A percentile compares a stretch with the other conserved stretches of the same genome.
These are phyloP conservation scores for Candoia aspera DNA, from an alignment of 2,113 vertebrate genomes.

Conservation along the genomic window DNA sequence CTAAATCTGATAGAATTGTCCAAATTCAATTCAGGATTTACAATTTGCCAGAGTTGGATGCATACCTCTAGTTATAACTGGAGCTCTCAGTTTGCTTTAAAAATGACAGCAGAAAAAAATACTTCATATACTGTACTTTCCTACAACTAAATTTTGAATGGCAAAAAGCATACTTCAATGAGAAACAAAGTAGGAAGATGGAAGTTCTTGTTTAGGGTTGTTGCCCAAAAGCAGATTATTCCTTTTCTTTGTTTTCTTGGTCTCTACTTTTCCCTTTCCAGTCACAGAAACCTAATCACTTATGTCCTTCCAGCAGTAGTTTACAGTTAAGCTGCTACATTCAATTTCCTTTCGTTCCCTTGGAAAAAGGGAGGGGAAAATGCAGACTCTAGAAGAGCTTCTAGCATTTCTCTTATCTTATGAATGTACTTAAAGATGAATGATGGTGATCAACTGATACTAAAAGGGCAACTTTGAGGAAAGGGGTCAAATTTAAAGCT, in stretches of 20 bases:
- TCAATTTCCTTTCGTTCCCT: not conserved
- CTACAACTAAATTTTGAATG: constrained; percentile 37
- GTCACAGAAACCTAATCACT: not conserved
- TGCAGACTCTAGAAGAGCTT: constrained; percentile 1
- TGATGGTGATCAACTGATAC: constrained; percentile 13
- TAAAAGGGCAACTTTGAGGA: constrained; percentile 22
- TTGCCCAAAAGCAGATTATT: constrained; percentile 12
- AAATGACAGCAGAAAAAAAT: constrained; percentile 63
- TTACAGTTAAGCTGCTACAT: constrained; percentile 4
- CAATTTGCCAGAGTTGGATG: not conserved
- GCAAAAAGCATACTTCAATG: not conserved
- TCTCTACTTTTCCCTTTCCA: not conserved
- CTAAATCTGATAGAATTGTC: not conserved
- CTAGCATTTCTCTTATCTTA: constrained; percentile 21
- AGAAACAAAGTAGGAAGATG: constrained; percentile 21
- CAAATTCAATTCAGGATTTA: not conserved
- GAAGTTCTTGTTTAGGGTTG: not conserved
- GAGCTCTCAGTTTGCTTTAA: not conserved
- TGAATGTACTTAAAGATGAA: constrained; percentile 27
- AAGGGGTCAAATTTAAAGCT: constrained; percentile 11
- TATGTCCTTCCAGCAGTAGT: not conserved
- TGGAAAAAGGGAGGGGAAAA: constrained; percentile 34
- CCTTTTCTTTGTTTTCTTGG: not conserved
- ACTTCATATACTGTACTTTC: constrained; percentile 53
- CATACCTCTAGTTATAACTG: not conserved